These are phyloP conservation scores for Leptestheria dahalacensis DNA, from an alignment of 1,140 invertebrate species.

Conservation along the genomic window DNA sequence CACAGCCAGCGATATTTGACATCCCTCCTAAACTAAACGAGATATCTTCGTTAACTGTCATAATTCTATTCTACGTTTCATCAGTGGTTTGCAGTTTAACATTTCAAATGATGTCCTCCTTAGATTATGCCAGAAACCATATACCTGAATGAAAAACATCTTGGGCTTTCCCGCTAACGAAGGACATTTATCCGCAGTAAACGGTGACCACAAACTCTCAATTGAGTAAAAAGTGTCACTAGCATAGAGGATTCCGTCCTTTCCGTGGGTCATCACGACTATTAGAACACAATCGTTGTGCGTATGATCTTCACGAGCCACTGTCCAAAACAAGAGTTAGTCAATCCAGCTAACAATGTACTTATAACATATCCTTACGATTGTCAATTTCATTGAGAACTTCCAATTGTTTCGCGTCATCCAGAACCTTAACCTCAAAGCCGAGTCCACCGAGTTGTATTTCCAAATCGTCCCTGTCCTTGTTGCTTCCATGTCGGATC, in stretches of 20 bases:
- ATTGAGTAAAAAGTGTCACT: constrained; percentile 70
- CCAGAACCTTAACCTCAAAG: constrained; percentile 52
- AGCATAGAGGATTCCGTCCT: constrained; percentile 70
- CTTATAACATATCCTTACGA: constrained; percentile 3
- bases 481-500: constrained; percentile 33
- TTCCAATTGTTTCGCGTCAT: constrained; percentile 43
- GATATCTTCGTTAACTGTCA: too few relatives aligned
- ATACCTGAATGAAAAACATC: constrained; percentile 70
- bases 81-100: too few relatives aligned
- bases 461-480: constrained; percentile 39
- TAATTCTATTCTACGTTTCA: too few relatives aligned
- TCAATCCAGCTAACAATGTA: too few relatives aligned
- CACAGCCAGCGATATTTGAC: too few relatives aligned
- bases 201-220: constrained; percentile 63
- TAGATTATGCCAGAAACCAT: neutral
- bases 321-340: too few relatives aligned
- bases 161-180: constrained; percentile 86
- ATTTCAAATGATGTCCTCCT: too few relatives aligned
- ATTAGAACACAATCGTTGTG: constrained; percentile 62
- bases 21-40: too few relatives aligned
- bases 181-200: constrained; percentile 71
- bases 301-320: constrained; percentile 51
- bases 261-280: constrained; percentile 76
- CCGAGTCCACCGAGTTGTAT: constrained; percentile 47
- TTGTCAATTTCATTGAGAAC: constrained; percentile 41